Base-by-base conservation (phyloP, 64 coral and sea anemone species). In the Dendronephthya gigantea region DNA sequence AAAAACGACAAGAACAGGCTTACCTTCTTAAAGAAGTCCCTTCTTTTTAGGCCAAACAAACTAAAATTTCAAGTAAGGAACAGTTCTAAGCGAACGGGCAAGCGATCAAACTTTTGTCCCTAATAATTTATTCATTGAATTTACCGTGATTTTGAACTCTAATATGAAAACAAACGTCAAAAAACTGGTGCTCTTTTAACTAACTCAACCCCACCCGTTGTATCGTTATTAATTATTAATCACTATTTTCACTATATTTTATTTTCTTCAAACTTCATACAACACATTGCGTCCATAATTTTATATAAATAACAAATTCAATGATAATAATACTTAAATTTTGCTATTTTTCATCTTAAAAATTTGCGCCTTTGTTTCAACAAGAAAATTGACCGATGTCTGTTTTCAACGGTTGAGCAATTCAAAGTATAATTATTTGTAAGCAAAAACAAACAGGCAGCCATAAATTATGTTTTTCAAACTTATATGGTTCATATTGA, bases 111-210 rank as follows among this genome's bases (percentile, higher is more conserved):
- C 36, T 79, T 16, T 9, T 79, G 72, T 79, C 15, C 4, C 72
- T 79, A 79, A 79, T 79, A 79, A 79, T 79, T 79, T 79, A 79
- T 79, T 79, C 29, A 79, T 79, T 35, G 31, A 79, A 39, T 35
- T 79, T 39, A 34, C 30, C 36, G 72, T 79, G 30, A 62, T 62
- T 62, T 62, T 62, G 55, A n/a, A 62, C 4, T 62, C 19, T 62
- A 62, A 62, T 62, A 36, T 79, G 36, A 79, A 79, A 79, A 79
- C 72, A 79, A 79, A 79, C 30, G 30, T 8, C 19, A 66, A 79
- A 79, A 34, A 79, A 79, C 72, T 79, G 72, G 72, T 79, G 72
- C 72, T 79, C 72, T 79, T 79, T 79, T 79, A 34, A 79, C 14
- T 11, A 79, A 34, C 36, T 11, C 30, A 2, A 34, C 72, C 32